phyloP scores from a whole-genome alignment of 2,113 vertebrate species.

The Bubo blakistoni region DNA sequence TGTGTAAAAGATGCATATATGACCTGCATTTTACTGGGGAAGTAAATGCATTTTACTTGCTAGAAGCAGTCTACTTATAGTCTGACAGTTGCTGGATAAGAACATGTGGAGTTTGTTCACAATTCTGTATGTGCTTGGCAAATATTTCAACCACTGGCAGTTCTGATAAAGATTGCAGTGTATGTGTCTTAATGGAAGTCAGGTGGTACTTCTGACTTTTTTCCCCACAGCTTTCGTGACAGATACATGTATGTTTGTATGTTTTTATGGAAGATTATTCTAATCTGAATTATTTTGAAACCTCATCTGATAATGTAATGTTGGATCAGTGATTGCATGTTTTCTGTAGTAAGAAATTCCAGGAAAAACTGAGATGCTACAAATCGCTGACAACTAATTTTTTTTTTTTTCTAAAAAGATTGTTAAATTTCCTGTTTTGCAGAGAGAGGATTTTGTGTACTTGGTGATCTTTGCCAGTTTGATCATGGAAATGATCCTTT shows the following conservation, averaged over 20 bases:
- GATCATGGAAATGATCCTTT: slow-evolving; percentile 94
- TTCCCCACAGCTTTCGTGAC: background rate
- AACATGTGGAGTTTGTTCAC: background rate
- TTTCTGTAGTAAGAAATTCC: background rate
- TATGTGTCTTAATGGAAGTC: background rate
- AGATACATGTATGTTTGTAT: background rate
- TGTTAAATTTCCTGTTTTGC: background rate
- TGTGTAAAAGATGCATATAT: background rate
- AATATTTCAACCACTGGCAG: background rate
- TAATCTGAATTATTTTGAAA: background rate
- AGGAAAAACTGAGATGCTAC: background rate
- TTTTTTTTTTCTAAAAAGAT: background rate
- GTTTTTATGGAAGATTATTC: background rate
- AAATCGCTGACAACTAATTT: fast-evolving
- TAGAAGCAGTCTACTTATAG: background rate
- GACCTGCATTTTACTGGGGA: background rate
- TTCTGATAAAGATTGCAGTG: background rate
- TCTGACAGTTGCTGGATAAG: background rate
- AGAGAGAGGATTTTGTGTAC: slow-evolving; percentile 98
- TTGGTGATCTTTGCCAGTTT: slow-evolving; percentile 93
- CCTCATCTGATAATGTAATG: background rate
- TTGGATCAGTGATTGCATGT: background rate
- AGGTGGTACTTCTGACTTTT: background rate
- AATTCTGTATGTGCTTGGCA: background rate
- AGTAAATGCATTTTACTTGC: background rate